phyloP scores from a whole-genome alignment of 1,140 invertebrate species.

The Leptopilina boulardi region DNA sequence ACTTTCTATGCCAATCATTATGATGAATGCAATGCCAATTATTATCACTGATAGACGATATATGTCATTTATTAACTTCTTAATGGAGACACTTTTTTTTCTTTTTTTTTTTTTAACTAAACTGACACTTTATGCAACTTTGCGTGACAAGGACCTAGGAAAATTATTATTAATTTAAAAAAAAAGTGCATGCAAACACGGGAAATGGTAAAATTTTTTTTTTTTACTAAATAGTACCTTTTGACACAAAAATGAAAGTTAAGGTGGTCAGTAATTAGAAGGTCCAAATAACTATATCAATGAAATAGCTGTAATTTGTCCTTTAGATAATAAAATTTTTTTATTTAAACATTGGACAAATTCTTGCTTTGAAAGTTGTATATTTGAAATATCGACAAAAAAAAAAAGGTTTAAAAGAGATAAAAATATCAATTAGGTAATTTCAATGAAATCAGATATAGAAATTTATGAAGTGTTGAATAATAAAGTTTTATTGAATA shows the following conservation, averaged over 20 bases:
- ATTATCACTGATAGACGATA: constrained; percentile 5
- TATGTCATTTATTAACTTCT: constrained; percentile 42
- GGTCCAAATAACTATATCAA: background rate
- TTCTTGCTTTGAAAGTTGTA: background rate
- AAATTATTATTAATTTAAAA: constrained; percentile 39
- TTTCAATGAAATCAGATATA: no score
- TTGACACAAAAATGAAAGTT: background rate
- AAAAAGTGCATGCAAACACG: constrained; percentile 33
- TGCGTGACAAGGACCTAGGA: constrained; percentile 36
- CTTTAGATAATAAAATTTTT: background rate
- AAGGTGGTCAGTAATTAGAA: background rate
- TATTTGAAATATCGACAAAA: background rate
- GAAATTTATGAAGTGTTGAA: no score
- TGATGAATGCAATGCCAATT: constrained; percentile 3
- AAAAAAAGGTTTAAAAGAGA: background rate
- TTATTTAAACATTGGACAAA: background rate
- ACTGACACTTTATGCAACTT: constrained; percentile 44
- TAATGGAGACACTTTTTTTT: constrained; percentile 37
- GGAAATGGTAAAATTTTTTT: background rate
- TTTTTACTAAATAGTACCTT: background rate
- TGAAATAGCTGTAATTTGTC: constrained; percentile 1
- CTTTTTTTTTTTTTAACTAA: constrained; percentile 38
- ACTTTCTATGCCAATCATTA: constrained; percentile 37
- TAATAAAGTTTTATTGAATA: no score
- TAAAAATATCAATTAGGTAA: no score